Evolutionary conservation across 2,888 invertebrate genomes (phyloP), one percentile per base, ranked within the genome.

Genomic region (Halocaridina rubra): DNA sequence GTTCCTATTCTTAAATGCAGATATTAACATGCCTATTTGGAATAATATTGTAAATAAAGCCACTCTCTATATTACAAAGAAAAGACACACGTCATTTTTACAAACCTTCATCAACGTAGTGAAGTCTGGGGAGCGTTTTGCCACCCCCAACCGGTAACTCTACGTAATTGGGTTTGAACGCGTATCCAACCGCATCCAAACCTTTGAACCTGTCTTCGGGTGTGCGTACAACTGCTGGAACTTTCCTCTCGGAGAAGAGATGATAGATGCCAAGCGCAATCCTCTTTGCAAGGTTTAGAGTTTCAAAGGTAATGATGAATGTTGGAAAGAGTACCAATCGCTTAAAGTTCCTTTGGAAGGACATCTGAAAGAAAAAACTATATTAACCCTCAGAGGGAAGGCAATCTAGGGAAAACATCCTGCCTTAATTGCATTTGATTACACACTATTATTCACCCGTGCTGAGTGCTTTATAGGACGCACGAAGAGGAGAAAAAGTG

Each of bases 71-170:
- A 27, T 69, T 8, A n/a, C n/a, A n/a, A n/a, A n/a, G n/a, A n/a
- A 32, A 13, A 74, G n/a, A 33, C 4, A 74, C 22, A 7, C 24
- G 1, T 7, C 4, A 0, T 24, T 39, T 24, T 16, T 27, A 30
- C 79, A 33, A 39, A 81, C 86, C 86, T 84, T 84, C 84, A 72
- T 86, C 86, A 5, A 86, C 29, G 30, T 86, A 86, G 67, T 86
- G 86, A 30, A 86, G 69, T 16, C 86, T 75, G n/a, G 86, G 86
- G 8, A 86, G 81, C 3, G 77, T 80, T 71, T 77, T 77, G 3
- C 81, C 81, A 64, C 86, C 86, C 8, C 84, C 86, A n/a, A 84
- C 46, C 2, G 84, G 80, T 7, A 86, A 57, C 8, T 84, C 84
- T 33, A 84, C 78, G 64, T 86, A 86, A 27, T 84, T 69, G 0